phyloP scores from a whole-genome alignment of 2,797 vertebrate species.

The Hemitrygon akajei region DNA sequence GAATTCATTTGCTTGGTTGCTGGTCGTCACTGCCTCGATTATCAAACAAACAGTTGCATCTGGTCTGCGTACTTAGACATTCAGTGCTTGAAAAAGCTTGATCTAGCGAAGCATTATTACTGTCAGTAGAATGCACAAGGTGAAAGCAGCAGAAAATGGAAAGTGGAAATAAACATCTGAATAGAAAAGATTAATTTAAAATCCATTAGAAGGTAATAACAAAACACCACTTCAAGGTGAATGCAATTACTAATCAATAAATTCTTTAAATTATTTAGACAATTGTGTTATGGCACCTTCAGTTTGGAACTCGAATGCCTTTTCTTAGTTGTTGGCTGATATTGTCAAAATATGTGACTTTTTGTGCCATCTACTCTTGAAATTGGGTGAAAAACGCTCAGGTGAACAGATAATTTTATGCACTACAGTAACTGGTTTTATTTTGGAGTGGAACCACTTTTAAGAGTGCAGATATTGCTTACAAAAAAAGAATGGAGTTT shows the following conservation, averaged over 20 bases:
- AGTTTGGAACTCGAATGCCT: neutral
- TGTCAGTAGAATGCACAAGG: neutral
- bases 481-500: neutral
- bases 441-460: neutral
- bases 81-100: no score
- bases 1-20: neutral
- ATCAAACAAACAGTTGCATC: no score
- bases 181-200: neutral
- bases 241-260: neutral
- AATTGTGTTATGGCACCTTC: neutral
- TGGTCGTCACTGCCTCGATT: no score
- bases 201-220: neutral
- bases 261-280: neutral
- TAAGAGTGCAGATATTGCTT: neutral
- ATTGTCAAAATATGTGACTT: neutral
- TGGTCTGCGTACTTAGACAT: neutral
- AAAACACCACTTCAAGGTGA: neutral
- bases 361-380: neutral
- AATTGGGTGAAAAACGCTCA: neutral
- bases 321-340: neutral
- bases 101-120: neutral
- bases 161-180: neutral
- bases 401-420: neutral
- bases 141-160: no score
- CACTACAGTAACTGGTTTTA: neutral